Evolutionary conservation across 1,140 invertebrate species (phyloP), one percentile per base, ranked within the genome.

Genomic region (Chionoecetes opilio): DNA sequence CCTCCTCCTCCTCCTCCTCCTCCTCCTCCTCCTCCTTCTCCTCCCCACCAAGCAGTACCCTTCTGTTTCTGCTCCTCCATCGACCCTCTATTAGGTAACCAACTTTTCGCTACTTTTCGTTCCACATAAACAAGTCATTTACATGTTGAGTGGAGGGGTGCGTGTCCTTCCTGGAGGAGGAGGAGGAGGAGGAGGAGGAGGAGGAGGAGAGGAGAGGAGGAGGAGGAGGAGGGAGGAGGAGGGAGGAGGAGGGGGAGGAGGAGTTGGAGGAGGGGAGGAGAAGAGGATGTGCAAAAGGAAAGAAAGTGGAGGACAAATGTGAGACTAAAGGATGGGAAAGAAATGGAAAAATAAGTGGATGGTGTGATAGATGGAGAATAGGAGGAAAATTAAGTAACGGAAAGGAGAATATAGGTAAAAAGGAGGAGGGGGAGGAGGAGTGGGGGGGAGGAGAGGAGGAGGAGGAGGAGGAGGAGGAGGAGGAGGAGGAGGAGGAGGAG

Each of bases 401-500:
- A n/a, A n/a, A n/a, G n/a, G 63, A n/a, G 6, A 75, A 75, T 75
- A n/a, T n/a, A 75, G 63, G 21, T n/a, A 26, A 75, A 75, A 75
- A 21, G 63, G 63, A 75, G 63, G 9, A 75, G 63, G 21, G 6
- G 63, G 63, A 75, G 21, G 63, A n/a, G 63, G 21, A n/a, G n/a
- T 6, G n/a, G 11, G 63, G n/a, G 63, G 63, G 21, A 75, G 63
- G 63, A 21, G n/a, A n/a, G 26, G n/a, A 75, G 63, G 63, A 75
- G 11, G 63, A 75, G 63, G 11, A 21, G 63, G 63, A 75, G 63
- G 63, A 75, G 63, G 63, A 75, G 63, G 63, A 75, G 63, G 63
- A 75, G 63, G 63, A 75, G 63, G 63, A 75, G 63, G 63, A 75
- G 63, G 63, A 75, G 63, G n/a, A 75, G 63, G 63, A 75, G 63